These are phyloP conservation scores for Tenthredo amoena DNA, from an alignment of 2,888 invertebrate genomes.

Conservation along the genomic window DNA sequence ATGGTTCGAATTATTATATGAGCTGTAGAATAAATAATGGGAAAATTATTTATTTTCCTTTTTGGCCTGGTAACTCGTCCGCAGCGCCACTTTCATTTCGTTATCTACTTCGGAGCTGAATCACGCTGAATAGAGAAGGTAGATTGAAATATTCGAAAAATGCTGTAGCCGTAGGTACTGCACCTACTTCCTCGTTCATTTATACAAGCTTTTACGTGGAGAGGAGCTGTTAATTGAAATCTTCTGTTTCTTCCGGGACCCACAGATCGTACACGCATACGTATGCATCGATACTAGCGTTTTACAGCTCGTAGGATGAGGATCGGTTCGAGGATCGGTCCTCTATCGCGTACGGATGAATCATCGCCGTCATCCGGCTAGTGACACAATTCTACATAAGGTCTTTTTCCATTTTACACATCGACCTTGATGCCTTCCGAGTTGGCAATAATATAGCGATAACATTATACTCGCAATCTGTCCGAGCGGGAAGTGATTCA, in stretches of 20 bases:
- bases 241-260: neutral
- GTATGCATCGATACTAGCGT: neutral
- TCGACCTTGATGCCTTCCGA: neutral
- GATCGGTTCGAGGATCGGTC: neutral
- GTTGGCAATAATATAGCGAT: neutral
- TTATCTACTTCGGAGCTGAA: neutral
- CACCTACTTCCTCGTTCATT: neutral
- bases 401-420: neutral
- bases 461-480: neutral
- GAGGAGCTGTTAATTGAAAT: conserved; percentile 17
- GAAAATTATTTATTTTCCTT: neutral
- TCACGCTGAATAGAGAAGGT: neutral
- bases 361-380: conserved; percentile 15
- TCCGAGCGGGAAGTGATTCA: conserved; percentile 39
- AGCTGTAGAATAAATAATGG: neutral
- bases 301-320: neutral
- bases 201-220: conserved; percentile 6
- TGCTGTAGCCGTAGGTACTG: neutral
- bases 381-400: neutral
- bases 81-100: conserved; percentile 3
- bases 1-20: too few species aligned
- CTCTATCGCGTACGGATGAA: neutral
- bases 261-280: neutral
- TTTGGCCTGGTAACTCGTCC: neutral
- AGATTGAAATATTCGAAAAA: conserved; percentile 26